phyloP scores from a whole-genome alignment of 2,888 invertebrate species.

The Chirona hameri region DNA sequence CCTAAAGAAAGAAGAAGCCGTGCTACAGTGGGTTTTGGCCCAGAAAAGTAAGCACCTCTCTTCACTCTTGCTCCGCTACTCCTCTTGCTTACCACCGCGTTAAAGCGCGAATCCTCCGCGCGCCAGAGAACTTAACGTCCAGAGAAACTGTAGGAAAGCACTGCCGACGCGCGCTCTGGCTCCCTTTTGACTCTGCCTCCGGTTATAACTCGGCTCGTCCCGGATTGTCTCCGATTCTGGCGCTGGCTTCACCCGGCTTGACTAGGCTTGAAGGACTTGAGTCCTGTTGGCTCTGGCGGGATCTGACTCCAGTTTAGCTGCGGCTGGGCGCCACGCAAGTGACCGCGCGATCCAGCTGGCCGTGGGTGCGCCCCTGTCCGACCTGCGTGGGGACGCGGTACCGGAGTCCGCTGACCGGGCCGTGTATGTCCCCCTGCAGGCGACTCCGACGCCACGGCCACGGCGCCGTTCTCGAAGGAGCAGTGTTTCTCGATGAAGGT shows the following conservation, averaged over 20 bases:
- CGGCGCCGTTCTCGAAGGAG: conserved; percentile 8
- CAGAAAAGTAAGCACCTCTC: conserved; percentile 78
- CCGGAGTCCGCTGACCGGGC: not conserved
- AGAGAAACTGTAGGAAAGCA: not conserved
- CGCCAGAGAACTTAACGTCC: not conserved
- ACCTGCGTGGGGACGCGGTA: too few species aligned
- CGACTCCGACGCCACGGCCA: not conserved
- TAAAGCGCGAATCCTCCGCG: not conserved
- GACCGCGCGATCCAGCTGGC: not conserved
- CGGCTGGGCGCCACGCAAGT: not conserved
- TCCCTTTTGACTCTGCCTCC: not conserved
- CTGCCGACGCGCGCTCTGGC: not conserved
- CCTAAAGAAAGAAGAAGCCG: conserved; percentile 90
- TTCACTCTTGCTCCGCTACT: not conserved
- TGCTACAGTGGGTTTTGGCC: conserved; percentile 91
- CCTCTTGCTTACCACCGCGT: not conserved
- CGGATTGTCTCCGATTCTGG: not conserved
- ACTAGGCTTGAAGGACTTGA: not conserved
- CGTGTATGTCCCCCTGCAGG: not conserved
- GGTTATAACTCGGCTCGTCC: not conserved
- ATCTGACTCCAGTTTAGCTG: not conserved
- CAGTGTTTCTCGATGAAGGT: conserved; percentile 30
- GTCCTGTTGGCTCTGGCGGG: not conserved
- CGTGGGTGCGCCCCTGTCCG: not conserved
- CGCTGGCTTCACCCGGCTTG: not conserved